These are phyloP conservation scores for Rhynchophorus ferrugineus DNA, from an alignment of 1,140 invertebrate genomes.

Conservation along the genomic window DNA sequence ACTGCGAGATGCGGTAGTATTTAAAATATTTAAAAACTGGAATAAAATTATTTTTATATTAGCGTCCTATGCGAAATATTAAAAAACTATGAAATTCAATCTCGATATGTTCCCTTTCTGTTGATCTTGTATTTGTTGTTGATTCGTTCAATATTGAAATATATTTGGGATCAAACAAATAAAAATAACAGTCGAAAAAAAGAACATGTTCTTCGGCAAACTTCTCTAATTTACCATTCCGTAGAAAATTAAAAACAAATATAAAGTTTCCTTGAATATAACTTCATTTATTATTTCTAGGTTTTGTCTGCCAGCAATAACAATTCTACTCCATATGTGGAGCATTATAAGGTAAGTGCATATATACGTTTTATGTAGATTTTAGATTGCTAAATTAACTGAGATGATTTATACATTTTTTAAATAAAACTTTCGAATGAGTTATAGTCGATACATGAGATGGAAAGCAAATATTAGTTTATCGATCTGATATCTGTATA, in stretches of 20 bases:
- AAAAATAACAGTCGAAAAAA: conserved; percentile 8
- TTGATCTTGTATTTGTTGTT: too few relatives aligned
- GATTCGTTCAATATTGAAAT: too few relatives aligned
- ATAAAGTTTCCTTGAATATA: conserved; percentile 11
- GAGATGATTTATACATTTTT: not conserved
- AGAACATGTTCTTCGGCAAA: conserved; percentile 3
- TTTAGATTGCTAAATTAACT: not conserved
- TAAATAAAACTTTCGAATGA: too few relatives aligned
- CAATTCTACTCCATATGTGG: conserved; percentile 15
- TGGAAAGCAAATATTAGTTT: too few relatives aligned
- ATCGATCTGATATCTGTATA: too few relatives aligned
- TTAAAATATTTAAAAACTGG: too few relatives aligned
- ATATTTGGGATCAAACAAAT: not conserved
- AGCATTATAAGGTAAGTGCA: conserved; percentile 19
- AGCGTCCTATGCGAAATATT: too few relatives aligned
- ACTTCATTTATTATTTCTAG: conserved; percentile 18
- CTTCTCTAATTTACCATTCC: conserved; percentile 5
- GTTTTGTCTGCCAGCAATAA: conserved; percentile 19
- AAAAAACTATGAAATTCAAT: too few relatives aligned
- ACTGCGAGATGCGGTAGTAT: too few relatives aligned
- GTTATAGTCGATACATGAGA: too few relatives aligned
- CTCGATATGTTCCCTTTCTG: too few relatives aligned
- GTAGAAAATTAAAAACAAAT: conserved; percentile 21
- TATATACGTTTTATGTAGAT: not conserved
- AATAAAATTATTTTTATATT: too few relatives aligned